Percentiles rank a stretch among this genome's conserved stretches.
phyloP scores from a whole-genome alignment of 2,888 invertebrate species.

The Lasiommata megera region DNA sequence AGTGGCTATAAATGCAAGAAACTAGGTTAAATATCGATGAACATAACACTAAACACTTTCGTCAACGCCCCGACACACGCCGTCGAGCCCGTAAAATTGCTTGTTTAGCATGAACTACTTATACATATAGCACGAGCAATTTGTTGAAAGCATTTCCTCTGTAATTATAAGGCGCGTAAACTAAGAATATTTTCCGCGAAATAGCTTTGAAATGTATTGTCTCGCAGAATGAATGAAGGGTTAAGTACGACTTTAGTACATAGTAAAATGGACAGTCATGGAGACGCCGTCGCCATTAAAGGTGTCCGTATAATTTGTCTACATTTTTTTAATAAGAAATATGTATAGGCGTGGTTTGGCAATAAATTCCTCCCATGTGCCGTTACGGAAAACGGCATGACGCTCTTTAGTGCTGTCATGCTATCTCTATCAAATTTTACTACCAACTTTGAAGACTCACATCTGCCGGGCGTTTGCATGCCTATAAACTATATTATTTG shows the following conservation, averaged over 20 bases:
- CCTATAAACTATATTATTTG: no score
- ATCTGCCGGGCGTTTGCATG: no score
- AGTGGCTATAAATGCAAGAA: constrained; percentile 73
- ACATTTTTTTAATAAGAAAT: no score
- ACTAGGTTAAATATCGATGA: constrained; percentile 76
- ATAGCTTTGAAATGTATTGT: constrained; percentile 7
- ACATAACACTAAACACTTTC: constrained; percentile 50
- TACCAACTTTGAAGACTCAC: no score
- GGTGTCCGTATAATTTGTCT: no score
- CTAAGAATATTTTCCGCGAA: constrained; percentile 16
- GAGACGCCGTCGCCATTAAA: no score
- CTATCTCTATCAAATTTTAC: no score
- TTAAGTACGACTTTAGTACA: neutral
- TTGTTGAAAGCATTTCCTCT: constrained; percentile 25
- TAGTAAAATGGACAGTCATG: no score
- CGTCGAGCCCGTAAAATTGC: constrained; percentile 39
- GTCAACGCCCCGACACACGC: constrained; percentile 39
- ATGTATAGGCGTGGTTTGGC: no score
- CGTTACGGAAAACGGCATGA: no score
- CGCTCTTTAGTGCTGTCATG: no score
- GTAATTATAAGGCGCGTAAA: constrained; percentile 23
- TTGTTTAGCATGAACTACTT: constrained; percentile 41
- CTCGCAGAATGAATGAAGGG: neutral
- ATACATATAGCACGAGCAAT: constrained; percentile 24
- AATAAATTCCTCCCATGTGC: no score